Percentiles rank a stretch among this genome's conserved stretches.
phyloP scores from a whole-genome alignment of 2,888 invertebrate genomes.

The Dysmachus trigonus region DNA sequence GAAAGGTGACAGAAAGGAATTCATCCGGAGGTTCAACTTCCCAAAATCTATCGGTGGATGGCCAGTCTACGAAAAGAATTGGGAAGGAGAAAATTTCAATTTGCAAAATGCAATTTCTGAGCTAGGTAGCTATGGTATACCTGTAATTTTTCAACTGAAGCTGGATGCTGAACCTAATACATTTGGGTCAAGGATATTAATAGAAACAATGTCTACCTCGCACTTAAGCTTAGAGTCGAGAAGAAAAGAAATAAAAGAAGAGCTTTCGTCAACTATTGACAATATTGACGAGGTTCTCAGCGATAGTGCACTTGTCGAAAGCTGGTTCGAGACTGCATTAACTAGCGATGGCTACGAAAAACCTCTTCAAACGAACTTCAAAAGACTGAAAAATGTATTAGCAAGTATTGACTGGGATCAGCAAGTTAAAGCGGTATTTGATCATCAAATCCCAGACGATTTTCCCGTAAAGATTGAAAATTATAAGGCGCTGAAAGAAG shows the following conservation, averaged over 20 bases:
- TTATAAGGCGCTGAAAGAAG: not conserved
- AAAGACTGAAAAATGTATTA: not conserved
- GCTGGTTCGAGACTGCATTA: not conserved
- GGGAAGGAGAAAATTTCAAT: not conserved
- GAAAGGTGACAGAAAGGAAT: not conserved
- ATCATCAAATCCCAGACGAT: not conserved
- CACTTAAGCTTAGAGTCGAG: not conserved
- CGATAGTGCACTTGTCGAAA: not conserved
- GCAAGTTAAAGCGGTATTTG: not conserved
- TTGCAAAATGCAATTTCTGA: not conserved
- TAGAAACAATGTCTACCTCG: not conserved
- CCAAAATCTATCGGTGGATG: conserved; percentile 4
- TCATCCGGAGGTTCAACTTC: not conserved
- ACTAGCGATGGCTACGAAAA: not conserved
- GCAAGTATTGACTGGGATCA: not conserved
- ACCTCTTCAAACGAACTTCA: not conserved
- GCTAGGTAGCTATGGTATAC: not conserved
- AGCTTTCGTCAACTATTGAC: not conserved
- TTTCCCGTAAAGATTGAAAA: not conserved
- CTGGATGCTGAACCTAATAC: not conserved
- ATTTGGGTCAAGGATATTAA: not conserved
- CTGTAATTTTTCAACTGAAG: not conserved
- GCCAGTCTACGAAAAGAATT: not conserved
- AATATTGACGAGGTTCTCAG: not conserved
- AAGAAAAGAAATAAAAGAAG: not conserved